Percentiles rank a stretch among this genome's conserved stretches.
phyloP scores from a whole-genome alignment of 2,888 invertebrate species.

The Scelioninae gen. 1 region DNA sequence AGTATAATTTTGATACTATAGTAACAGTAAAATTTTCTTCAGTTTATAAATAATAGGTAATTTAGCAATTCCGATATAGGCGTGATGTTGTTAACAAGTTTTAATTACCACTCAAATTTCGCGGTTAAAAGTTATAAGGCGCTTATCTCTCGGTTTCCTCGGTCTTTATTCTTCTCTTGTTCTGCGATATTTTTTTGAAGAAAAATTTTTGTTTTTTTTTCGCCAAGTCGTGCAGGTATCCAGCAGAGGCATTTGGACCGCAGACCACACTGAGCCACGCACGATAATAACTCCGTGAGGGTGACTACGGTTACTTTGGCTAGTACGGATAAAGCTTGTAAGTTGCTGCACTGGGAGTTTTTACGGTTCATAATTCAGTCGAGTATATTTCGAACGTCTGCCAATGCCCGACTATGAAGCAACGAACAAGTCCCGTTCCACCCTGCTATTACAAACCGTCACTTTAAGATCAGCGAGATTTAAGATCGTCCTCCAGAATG shows the following conservation, averaged over 20 bases:
- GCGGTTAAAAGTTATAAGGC: constrained; percentile 60
- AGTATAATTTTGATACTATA: no score
- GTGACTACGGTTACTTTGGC: constrained; percentile 81
- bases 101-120: constrained; percentile 75
- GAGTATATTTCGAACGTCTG: constrained; percentile 84
- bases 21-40: not conserved
- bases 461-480: constrained; percentile 76
- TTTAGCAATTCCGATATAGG: constrained; percentile 67
- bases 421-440: constrained; percentile 68
- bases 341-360: constrained; percentile 78
- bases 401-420: constrained; percentile 80
- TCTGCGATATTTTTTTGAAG: constrained; percentile 44
- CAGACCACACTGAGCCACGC: constrained; percentile 82
- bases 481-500: constrained; percentile 77
- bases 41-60: not conserved
- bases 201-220: constrained; percentile 55
- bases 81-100: constrained; percentile 80
- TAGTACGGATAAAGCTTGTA: constrained; percentile 77
- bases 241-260: constrained; percentile 79
- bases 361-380: constrained; percentile 84
- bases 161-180: constrained; percentile 51
- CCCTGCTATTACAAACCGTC: constrained; percentile 78
- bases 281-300: constrained; percentile 82
- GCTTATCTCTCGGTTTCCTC: constrained; percentile 56
- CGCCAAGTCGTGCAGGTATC: constrained; percentile 76